Conservation (phyloP, 2,888 invertebrate genomes). For the Eutolmus rufibarbis region DNA sequence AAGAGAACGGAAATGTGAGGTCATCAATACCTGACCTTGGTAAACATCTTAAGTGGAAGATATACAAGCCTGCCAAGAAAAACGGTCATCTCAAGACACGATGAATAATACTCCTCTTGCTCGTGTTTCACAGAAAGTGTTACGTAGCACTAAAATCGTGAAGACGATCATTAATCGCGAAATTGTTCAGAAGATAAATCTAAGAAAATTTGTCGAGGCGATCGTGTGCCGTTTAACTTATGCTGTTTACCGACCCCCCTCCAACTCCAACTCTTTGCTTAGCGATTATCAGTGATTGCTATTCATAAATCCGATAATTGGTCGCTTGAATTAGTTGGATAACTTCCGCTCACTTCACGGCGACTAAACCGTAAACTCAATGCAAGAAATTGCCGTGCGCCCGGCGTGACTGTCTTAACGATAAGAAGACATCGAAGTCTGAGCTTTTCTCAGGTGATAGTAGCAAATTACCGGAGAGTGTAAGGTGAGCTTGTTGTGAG, state of each 20-base stretch:
- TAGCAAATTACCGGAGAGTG: not conserved
- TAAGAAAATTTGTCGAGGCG: not conserved
- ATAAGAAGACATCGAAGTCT: not conserved
- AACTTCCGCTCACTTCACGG: slow-evolving; percentile 33
- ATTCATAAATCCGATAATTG: slow-evolving; percentile 17
- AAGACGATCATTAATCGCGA: not conserved
- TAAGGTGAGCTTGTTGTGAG: slow-evolving; percentile 8
- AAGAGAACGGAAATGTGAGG: slow-evolving; percentile 22
- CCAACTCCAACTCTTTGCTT: not conserved
- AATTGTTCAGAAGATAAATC: not conserved
- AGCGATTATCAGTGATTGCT: not conserved
- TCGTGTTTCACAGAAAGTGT: not conserved
- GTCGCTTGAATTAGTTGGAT: not conserved
- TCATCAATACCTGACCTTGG: slow-evolving; percentile 10
- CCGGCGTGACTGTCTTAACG: not conserved
- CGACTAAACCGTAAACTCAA: slow-evolving; percentile 22
- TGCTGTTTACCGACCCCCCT: not conserved
- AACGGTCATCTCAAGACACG: not conserved
- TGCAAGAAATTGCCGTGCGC: not conserved
- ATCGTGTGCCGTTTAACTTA: no score
- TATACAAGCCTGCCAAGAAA: not conserved
- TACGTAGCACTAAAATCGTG: not conserved
- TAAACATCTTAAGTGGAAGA: not conserved
- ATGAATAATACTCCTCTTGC: not conserved
- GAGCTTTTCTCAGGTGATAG: not conserved